These are phyloP conservation scores for Neodiprion pinetum DNA, from an alignment of 1,140 invertebrate genomes.

Conservation along the genomic window DNA sequence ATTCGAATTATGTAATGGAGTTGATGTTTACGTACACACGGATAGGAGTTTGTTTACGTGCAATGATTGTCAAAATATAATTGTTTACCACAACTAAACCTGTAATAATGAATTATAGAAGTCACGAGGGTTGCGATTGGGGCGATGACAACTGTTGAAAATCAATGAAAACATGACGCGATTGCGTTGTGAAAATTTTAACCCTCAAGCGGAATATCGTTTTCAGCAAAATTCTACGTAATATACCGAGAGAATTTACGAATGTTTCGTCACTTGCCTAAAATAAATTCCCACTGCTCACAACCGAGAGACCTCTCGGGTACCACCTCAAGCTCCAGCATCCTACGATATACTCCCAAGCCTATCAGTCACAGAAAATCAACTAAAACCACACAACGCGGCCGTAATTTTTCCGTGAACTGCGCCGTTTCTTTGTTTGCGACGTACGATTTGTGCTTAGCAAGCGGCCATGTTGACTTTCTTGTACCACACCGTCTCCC, in stretches of 20 bases:
- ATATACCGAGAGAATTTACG: slow-evolving; percentile 28
- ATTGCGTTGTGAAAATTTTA: background rate
- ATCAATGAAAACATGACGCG: background rate
- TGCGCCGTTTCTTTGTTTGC: slow-evolving; percentile 58
- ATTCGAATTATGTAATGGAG: background rate
- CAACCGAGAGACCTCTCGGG: slow-evolving; percentile 94
- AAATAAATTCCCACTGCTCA: slow-evolving; percentile 96
- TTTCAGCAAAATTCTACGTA: slow-evolving; percentile 36
- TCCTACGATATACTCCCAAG: slow-evolving; percentile 57
- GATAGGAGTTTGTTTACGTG: slow-evolving; percentile 1
- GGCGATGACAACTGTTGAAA: background rate
- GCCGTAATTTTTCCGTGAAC: slow-evolving; percentile 47
- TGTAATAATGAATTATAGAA: background rate
- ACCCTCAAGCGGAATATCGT: background rate
- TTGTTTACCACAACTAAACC: background rate
- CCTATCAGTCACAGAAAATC: slow-evolving; percentile 23
- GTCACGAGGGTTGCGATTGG: background rate
- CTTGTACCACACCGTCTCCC: slow-evolving; percentile 14
- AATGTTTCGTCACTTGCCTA: slow-evolving; percentile 76
- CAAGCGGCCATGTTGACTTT: slow-evolving; percentile 59
- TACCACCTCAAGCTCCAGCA: slow-evolving; percentile 95
- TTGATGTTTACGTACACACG: background rate
- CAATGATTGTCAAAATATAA: slow-evolving; percentile 1
- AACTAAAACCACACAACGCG: slow-evolving; percentile 33
- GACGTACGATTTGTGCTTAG: slow-evolving; percentile 47